A percentile compares a stretch with the other conserved stretches of the same genome.
Conservation (phyloP, 2,113 vertebrate genomes). For the Tragelaphus strepsiceros region DNA sequence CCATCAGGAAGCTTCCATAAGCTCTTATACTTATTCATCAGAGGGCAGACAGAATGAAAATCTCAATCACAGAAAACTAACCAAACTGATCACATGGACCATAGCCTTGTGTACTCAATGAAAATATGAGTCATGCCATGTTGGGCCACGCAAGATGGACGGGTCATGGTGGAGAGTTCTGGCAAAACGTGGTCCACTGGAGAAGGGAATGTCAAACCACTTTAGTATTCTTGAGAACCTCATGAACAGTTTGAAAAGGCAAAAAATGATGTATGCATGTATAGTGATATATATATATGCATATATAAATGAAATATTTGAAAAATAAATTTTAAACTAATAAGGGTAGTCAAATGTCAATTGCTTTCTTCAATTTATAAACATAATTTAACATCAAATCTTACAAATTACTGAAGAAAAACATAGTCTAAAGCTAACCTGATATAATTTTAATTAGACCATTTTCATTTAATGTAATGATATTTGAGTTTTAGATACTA, state of each 20-base stretch:
- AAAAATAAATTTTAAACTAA: not conserved
- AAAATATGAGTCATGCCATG: not conserved
- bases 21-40: not conserved
- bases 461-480: not conserved
- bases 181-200: not conserved
- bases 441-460: not conserved
- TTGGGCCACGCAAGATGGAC: not conserved
- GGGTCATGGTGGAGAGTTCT: not conserved
- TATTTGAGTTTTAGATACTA: not conserved
- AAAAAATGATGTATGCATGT: not conserved
- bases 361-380: not conserved
- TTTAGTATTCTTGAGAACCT: not conserved
- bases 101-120: not conserved
- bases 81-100: not conserved
- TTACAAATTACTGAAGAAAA: not conserved
- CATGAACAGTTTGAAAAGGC: not conserved
- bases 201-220: not conserved
- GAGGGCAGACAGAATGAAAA: not conserved
- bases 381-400: not conserved
- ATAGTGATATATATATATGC: not conserved
- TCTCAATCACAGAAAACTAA: not conserved
- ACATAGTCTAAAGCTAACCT: not conserved
- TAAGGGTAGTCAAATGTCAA: not conserved
- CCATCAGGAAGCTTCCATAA: not conserved
- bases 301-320: not conserved